Evolutionary conservation across 2,797 vertebrate species (phyloP).

Genomic region (Cryptoprocta ferox): DNA sequence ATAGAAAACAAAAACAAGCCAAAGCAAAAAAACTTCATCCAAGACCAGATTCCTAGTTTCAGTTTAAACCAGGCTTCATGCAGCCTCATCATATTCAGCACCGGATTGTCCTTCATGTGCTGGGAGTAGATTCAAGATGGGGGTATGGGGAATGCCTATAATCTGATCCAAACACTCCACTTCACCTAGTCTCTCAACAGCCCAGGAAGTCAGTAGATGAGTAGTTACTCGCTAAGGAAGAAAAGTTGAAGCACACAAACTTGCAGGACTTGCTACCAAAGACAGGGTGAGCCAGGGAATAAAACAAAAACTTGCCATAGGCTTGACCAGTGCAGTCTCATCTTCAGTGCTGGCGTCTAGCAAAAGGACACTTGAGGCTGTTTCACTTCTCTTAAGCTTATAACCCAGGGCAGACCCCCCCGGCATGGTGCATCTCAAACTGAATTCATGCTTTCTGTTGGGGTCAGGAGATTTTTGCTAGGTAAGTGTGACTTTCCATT

Average conservation of each 20-base stretch:
- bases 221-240: background rate
- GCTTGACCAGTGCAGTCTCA: background rate
- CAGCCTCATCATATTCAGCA: background rate
- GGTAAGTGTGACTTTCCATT: constrained; percentile 63
- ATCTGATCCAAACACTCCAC: background rate
- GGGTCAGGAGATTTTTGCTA: constrained; percentile 60
- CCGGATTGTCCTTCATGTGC: background rate
- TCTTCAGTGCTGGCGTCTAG: background rate
- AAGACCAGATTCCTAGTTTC: background rate
- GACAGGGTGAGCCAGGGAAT: background rate
- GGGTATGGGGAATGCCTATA: rapidly evolving
- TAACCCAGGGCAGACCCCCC: background rate
- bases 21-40: background rate
- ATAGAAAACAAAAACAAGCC: background rate
- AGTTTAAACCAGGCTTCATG: background rate
- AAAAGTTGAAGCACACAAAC: background rate
- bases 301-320: background rate
- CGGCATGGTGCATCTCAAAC: background rate
- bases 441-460: constrained; percentile 45
- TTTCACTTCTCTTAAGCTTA: background rate
- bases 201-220: background rate
- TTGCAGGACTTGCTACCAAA: background rate
- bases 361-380: background rate
- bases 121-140: background rate
- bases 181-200: background rate